phyloP scores from a whole-genome alignment of 2,113 vertebrate species.

The Calyptommatus sinebrachiatus region DNA sequence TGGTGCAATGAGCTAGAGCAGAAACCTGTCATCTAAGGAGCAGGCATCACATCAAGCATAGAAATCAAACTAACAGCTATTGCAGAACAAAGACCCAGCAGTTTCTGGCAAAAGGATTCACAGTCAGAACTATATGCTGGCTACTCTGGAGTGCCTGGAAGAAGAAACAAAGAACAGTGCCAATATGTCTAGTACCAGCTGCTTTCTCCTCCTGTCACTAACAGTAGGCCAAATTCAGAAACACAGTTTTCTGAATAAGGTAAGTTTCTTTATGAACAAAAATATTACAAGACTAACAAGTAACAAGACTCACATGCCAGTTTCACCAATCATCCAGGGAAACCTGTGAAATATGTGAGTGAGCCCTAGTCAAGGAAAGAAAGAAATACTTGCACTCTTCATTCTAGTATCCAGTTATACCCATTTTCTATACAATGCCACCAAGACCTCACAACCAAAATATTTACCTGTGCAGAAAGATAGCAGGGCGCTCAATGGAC shows the following conservation, averaged over 20 bases:
- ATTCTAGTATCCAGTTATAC: slow-evolving; percentile 25
- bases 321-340: slow-evolving; percentile 4
- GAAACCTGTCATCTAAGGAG: background rate
- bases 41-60: background rate
- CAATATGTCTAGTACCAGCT: slow-evolving; percentile 18
- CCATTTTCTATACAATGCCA: slow-evolving; percentile 32
- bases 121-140: slow-evolving; percentile 7
- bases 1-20: background rate
- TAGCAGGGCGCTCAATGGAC: background rate
- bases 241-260: background rate
- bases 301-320: slow-evolving; percentile 12
- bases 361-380: background rate
- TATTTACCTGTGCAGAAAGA: background rate
- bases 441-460: slow-evolving; percentile 27
- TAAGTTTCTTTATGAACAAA: slow-evolving; percentile 2
- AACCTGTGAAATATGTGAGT: slow-evolving; percentile 30
- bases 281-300: background rate
- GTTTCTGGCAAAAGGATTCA: slow-evolving; percentile 3
- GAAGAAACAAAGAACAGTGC: slow-evolving; percentile 14
- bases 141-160: background rate
- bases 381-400: slow-evolving; percentile 39
- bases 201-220: slow-evolving; percentile 16
- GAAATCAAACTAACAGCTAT: slow-evolving; percentile 29
- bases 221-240: slow-evolving; percentile 20
- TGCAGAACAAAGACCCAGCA: slow-evolving; percentile 16